Percentiles rank a stretch among this genome's conserved stretches.
These are phyloP conservation scores for Campoletis sonorensis DNA, from an alignment of 1,140 invertebrate species.

Conservation along the genomic window DNA sequence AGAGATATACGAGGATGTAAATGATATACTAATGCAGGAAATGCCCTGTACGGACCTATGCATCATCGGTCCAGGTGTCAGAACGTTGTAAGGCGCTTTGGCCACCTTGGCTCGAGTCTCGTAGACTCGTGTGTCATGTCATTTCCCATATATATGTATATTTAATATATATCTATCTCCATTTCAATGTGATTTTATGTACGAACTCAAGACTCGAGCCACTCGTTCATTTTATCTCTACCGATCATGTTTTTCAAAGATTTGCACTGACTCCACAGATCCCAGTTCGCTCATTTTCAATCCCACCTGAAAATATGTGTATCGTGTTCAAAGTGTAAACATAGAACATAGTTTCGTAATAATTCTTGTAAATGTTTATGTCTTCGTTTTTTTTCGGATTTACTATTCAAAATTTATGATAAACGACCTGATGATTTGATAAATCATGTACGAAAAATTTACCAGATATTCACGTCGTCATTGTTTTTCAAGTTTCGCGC, in stretches of 20 bases:
- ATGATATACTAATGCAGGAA: constrained; percentile 71
- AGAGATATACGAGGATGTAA: constrained; percentile 68
- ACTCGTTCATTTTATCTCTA: constrained; percentile 1
- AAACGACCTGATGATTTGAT: too few relatives aligned
- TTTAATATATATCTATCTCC: neutral
- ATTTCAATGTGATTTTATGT: constrained; percentile 1
- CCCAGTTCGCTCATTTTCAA: constrained; percentile 31
- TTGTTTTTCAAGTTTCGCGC: too few relatives aligned
- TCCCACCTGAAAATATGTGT: neutral
- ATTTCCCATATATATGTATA: neutral
- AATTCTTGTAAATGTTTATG: too few relatives aligned
- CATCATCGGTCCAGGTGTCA: constrained; percentile 70
- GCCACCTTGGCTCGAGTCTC: constrained; percentile 53
- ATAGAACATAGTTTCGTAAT: too few relatives aligned
- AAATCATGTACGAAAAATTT: too few relatives aligned
- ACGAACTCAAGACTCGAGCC: constrained; percentile 13
- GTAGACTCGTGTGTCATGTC: constrained; percentile 36
- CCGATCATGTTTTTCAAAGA: constrained; percentile 27
- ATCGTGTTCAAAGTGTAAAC: neutral
- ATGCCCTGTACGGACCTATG: constrained; percentile 64
- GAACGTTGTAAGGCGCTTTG: constrained; percentile 44
- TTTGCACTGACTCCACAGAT: constrained; percentile 20
- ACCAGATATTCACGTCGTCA: too few relatives aligned
- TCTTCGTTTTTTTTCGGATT: too few relatives aligned
- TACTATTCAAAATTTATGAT: too few relatives aligned